phyloP scores from a whole-genome alignment of 2,888 invertebrate species.

The Elysia crispata region DNA sequence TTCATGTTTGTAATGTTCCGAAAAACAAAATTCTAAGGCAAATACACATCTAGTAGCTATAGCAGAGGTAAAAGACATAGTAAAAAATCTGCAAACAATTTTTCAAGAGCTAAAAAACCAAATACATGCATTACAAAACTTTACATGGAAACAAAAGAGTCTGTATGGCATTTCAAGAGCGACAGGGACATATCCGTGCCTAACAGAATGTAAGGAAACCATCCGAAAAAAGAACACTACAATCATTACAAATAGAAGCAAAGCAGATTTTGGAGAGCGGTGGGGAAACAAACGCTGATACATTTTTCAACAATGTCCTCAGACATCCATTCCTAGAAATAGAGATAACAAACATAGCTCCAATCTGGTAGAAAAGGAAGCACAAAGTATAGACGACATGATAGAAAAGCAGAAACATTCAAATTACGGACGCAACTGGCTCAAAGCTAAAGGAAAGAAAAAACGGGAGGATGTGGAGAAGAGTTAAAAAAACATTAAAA shows the following conservation, averaged over 20 bases:
- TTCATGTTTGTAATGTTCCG: too few relatives aligned
- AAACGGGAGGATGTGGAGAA: too few relatives aligned
- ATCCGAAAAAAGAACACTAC: not conserved
- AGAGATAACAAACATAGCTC: not conserved
- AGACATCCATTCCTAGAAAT: not conserved
- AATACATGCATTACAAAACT: too few relatives aligned
- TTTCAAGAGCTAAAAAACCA: too few relatives aligned
- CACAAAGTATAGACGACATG: not conserved
- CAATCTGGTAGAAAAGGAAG: not conserved
- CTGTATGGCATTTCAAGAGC: not conserved
- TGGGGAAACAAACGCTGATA: not conserved
- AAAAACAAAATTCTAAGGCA: too few relatives aligned
- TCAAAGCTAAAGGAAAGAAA: too few relatives aligned
- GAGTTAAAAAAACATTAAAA: too few relatives aligned
- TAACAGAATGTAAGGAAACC: not conserved
- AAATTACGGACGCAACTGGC: too few relatives aligned
- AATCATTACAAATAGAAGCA: not conserved
- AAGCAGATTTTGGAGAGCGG: not conserved
- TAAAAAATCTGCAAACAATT: too few relatives aligned
- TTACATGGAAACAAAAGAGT: constrained; percentile 2
- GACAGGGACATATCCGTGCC: not conserved
- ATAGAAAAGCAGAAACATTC: not conserved
- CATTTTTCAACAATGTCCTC: not conserved
- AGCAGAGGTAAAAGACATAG: too few relatives aligned
- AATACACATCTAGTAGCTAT: too few relatives aligned